Conservation (phyloP, 1,140 invertebrate genomes). For the Nasonia vitripennis region DNA sequence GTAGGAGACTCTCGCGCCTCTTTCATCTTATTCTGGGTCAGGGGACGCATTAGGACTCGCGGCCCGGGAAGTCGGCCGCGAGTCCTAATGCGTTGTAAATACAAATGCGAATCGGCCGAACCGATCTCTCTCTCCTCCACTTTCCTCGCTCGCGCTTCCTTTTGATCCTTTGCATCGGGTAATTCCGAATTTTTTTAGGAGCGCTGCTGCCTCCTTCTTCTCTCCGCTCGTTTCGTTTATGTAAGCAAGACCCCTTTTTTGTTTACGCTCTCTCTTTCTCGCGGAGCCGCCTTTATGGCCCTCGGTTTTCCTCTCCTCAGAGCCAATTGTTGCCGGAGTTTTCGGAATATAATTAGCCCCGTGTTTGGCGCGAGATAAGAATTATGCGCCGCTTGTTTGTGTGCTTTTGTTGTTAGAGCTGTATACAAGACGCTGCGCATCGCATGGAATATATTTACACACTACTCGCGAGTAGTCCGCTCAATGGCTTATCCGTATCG, state of each 20-base stretch:
- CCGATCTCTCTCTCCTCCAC: conserved; percentile 50
- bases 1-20: conserved; percentile 39
- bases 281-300: neutral
- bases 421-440: too few relatives aligned
- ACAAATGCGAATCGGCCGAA: conserved; percentile 57
- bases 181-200: neutral
- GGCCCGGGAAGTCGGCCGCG: conserved; percentile 24
- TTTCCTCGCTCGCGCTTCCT: conserved; percentile 1
- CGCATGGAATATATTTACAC: too few relatives aligned
- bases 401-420: too few relatives aligned
- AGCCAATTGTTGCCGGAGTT: neutral
- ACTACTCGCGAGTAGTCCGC: too few relatives aligned
- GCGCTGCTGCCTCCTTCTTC: neutral
- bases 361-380: too few relatives aligned
- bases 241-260: neutral
- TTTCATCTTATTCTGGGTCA: conserved; percentile 62
- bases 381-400: too few relatives aligned
- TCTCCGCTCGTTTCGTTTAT: neutral
- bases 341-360: conserved; percentile 10
- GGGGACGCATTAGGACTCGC: conserved; percentile 36
- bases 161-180: neutral
- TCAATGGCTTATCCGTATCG: too few relatives aligned
- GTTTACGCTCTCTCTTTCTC: neutral
- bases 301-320: neutral
- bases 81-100: conserved; percentile 60